These are phyloP conservation scores for Eupristina koningsbergeri DNA, from an alignment of 1,140 invertebrate genomes.

Conservation along the genomic window DNA sequence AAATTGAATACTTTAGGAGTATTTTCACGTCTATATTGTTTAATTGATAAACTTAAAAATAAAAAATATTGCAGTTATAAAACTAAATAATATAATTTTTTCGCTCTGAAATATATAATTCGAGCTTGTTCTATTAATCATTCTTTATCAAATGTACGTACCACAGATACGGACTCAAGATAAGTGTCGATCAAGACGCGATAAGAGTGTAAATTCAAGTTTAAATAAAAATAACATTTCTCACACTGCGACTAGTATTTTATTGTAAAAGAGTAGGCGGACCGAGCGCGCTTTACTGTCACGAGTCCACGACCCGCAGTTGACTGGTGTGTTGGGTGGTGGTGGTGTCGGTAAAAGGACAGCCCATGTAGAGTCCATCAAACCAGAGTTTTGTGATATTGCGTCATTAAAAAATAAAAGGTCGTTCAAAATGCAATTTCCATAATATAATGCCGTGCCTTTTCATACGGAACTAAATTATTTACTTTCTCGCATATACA, in stretches of 20 bases:
- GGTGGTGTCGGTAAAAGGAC: neutral
- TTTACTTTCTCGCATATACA: no score
- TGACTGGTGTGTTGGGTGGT: no score
- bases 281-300: neutral
- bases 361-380: neutral
- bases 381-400: neutral
- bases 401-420: neutral
- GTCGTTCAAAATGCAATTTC: neutral
- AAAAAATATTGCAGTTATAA: no score
- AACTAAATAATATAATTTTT: no score
- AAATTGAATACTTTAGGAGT: no score
- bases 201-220: neutral
- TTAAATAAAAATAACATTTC: conserved; percentile 25
- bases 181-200: neutral
- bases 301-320: neutral
- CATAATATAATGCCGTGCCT: no score
- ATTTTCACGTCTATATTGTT: no score
- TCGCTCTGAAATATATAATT: no score
- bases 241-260: neutral
- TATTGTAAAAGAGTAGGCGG: neutral
- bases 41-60: no score
- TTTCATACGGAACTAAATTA: no score
- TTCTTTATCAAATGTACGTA: neutral
- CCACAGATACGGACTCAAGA: neutral
- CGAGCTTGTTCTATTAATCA: no score